Percentiles rank a stretch among this genome's conserved stretches.
These are phyloP conservation scores for Apotomis betuletana DNA, from an alignment of 2,888 invertebrate species.

Conservation along the genomic window DNA sequence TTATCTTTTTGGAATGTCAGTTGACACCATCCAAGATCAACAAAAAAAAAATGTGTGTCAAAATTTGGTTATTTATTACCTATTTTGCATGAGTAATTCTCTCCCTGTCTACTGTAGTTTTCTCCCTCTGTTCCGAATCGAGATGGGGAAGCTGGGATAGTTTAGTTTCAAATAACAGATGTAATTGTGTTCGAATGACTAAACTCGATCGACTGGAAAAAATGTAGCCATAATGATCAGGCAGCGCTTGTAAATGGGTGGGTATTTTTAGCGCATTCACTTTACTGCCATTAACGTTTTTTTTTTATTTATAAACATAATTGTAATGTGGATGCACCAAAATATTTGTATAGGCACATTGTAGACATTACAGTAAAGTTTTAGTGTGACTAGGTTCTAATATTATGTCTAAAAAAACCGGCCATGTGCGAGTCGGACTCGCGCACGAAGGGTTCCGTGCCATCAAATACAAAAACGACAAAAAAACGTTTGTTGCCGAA, in stretches of 20 bases:
- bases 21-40: no score
- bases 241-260: conserved; percentile 41
- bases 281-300: background rate
- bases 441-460: no score
- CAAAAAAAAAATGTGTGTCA: background rate
- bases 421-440: no score
- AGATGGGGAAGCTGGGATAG: conserved; percentile 45
- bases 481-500: no score
- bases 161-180: conserved; percentile 56
- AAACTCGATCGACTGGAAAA: conserved; percentile 58
- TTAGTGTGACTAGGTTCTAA: no score
- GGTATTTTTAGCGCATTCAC: conserved; percentile 8
- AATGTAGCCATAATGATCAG: conserved; percentile 63
- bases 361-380: background rate
- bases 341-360: background rate
- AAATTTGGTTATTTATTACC: background rate
- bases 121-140: background rate
- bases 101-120: conserved; percentile 26
- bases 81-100: background rate
- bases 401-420: no score
- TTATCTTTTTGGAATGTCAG: no score
- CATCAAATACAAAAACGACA: no score
- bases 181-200: conserved; percentile 77
- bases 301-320: background rate
- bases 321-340: background rate